phyloP scores from a whole-genome alignment of 2,888 invertebrate species.

The Lagria hirta region DNA sequence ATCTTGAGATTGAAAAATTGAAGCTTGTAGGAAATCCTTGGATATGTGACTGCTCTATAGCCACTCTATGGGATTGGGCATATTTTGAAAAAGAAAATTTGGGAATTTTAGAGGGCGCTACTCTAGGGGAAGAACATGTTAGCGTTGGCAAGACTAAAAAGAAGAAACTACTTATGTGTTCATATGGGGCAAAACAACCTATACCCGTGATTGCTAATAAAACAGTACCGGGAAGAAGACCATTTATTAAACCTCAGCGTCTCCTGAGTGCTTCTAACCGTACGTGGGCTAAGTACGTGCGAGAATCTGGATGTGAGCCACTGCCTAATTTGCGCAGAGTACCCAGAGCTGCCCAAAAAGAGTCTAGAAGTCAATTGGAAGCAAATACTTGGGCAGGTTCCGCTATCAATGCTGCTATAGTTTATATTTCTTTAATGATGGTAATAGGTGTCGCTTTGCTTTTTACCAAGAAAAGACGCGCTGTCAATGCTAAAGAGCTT shows the following conservation, averaged over 20 bases:
- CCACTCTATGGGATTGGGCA: slow-evolving; percentile 75
- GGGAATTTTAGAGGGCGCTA: slow-evolving; percentile 66
- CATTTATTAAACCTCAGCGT: slow-evolving; percentile 60
- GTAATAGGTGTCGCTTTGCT: slow-evolving; percentile 35
- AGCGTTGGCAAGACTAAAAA: slow-evolving; percentile 64
- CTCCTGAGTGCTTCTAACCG: slow-evolving; percentile 62
- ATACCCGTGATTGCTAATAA: slow-evolving; percentile 58
- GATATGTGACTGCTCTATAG: slow-evolving; percentile 68
- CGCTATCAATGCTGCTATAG: slow-evolving; percentile 51
- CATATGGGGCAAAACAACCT: slow-evolving; percentile 62
- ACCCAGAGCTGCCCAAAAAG: slow-evolving; percentile 32
- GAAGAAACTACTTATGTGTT: slow-evolving; percentile 65
- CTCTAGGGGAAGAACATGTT: slow-evolving; percentile 64
- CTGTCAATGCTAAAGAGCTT: slow-evolving; percentile 3
- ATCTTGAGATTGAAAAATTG: slow-evolving; percentile 61
- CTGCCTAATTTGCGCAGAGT: slow-evolving; percentile 35
- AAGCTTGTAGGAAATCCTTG: slow-evolving; percentile 71
- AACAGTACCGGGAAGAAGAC: slow-evolving; percentile 58
- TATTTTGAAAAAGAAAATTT: slow-evolving; percentile 65
- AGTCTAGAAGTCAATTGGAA: slow-evolving; percentile 30
- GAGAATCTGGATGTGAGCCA: slow-evolving; percentile 64
- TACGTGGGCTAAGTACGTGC: slow-evolving; percentile 73
- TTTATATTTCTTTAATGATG: slow-evolving; percentile 49
- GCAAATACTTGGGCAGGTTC: slow-evolving; percentile 50
- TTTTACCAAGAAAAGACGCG: slow-evolving; percentile 25